Evolutionary conservation across 1,140 invertebrate species (phyloP), one percentile per base, ranked within the genome.

Genomic region (Condylostylus longicornis): DNA sequence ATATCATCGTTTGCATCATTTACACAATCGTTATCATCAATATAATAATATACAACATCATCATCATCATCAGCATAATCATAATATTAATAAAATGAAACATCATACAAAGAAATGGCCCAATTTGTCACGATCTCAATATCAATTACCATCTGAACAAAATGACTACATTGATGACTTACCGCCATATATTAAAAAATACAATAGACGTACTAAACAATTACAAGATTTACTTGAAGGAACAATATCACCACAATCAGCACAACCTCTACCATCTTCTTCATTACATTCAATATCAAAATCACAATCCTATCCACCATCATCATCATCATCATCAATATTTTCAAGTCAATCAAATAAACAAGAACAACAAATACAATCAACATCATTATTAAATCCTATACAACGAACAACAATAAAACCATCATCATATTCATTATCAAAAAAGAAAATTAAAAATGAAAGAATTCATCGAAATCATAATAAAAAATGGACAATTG

Each of bases 81-180:
- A 32, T 5, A 15, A 32, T 12, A 18, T 56, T 7, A 56, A 53
- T 18, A 49, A 56, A 6, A 30, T 56, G 31, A 47, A 57, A 31
- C 51, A 56, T 10, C 40, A 57, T n/a, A 47, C 53, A n/a, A 49
- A 49, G 5, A 57, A 58, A 31, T 58, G 54, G 54, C 54, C 54
- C 10, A 54, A 58, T 42, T 42, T 58, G 32, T 48, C 52, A 15
- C 46, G 49, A 14, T 49, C 57, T 0, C 52, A 57, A 38, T 54
- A 51, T 21, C 54, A 57, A 38, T 35, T 57, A 13, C 46, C 52
- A n/a, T 52, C 52, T 5, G 52, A 53, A 13, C 21, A 48, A 35
- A 48, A 48, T 34, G 46, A 47, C 10, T 43, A 48, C 9, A 46
- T 44, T 18, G 53, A 46, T 12, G 54, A 58, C 33, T 36, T 58